Evolutionary conservation across 2,113 vertebrate genomes (phyloP).

Genomic region (Barbus barbus): DNA sequence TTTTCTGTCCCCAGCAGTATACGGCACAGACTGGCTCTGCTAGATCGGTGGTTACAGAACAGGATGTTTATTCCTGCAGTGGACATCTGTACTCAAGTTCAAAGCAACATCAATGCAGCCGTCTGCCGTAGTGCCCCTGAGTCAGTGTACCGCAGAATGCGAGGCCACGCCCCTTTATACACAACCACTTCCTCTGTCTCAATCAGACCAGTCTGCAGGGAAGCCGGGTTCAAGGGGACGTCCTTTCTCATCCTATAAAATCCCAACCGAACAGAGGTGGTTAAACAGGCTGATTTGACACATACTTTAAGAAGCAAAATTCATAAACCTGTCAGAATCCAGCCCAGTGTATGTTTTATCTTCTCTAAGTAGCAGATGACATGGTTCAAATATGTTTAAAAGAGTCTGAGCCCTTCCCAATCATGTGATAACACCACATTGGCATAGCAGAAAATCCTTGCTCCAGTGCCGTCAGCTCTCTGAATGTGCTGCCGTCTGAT

Average conservation of each 20-base stretch:
- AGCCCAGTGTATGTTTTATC: not conserved
- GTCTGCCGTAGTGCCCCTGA: not conserved
- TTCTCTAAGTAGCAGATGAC: not conserved
- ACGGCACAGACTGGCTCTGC: not conserved
- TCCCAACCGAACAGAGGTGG: not conserved
- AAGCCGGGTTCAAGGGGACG: constrained; percentile 3
- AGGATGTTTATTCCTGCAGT: constrained; percentile 28
- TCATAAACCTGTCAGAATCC: constrained; percentile 18
- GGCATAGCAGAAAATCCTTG: not conserved
- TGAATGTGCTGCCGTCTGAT: constrained; percentile 2
- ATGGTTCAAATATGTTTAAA: not conserved
- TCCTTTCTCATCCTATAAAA: not conserved
- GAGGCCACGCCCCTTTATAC: constrained; percentile 11
- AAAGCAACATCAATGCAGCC: constrained; percentile 26
- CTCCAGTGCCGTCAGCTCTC: not conserved
- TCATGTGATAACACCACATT: not conserved
- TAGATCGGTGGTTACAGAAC: constrained; percentile 11
- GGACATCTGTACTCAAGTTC: constrained; percentile 31
- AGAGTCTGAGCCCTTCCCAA: not conserved
- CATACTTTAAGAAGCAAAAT: not conserved
- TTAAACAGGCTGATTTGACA: constrained; percentile 15
- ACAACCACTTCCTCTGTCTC: constrained; percentile 34
- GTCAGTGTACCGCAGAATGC: constrained; percentile 29
- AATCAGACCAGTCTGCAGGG: constrained; percentile 1
- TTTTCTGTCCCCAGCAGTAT: not conserved